Conservation (phyloP, 2,113 vertebrate genomes). For the Antigone vipio region DNA sequence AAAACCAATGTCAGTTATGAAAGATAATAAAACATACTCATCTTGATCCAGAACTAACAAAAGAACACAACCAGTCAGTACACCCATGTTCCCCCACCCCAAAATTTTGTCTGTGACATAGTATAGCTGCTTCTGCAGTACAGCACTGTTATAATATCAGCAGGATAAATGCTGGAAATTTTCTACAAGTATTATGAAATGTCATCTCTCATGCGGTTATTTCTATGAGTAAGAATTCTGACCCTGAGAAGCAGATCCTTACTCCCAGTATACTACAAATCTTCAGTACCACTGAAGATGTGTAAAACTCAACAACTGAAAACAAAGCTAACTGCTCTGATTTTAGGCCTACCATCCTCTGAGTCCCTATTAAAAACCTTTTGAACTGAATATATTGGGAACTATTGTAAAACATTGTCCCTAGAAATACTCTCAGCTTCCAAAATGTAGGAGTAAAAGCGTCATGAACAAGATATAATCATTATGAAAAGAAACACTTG, state of each 20-base stretch:
- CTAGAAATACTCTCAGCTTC: neutral
- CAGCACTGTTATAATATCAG: neutral
- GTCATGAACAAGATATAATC: neutral
- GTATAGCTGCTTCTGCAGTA: neutral
- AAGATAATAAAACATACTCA: neutral
- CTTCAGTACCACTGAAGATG: neutral
- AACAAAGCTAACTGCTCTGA: neutral
- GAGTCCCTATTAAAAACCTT: neutral
- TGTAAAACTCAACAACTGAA: neutral
- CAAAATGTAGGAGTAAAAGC: neutral
- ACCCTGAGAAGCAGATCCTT: neutral
- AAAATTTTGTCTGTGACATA: neutral
- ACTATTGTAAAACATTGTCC: neutral
- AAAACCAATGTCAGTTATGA: neutral
- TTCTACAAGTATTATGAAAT: neutral
- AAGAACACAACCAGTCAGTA: neutral
- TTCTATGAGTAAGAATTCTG: neutral
- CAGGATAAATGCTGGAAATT: neutral
- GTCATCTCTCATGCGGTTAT: neutral
- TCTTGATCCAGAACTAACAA: neutral
- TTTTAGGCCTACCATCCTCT: neutral
- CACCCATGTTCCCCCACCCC: neutral
- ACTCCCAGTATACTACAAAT: neutral
- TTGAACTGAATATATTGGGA: neutral
- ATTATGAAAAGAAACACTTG: neutral